A percentile compares a stretch with the other conserved stretches of the same genome.
Conservation (phyloP, 2,113 vertebrate genomes). For the Falcunculus frontatus region DNA sequence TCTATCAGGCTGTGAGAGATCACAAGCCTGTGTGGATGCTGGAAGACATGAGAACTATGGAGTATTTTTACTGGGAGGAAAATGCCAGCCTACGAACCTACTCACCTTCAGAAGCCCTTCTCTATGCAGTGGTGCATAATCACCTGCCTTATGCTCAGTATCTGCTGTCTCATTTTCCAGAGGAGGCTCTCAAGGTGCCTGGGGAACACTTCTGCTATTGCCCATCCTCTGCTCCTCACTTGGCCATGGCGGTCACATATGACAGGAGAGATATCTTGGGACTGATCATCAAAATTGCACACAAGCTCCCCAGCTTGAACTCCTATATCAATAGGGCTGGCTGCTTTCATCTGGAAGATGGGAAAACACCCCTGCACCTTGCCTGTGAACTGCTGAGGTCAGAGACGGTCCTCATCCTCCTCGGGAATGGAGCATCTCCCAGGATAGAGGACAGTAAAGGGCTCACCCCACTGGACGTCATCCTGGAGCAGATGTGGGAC, state of each 20-base stretch:
- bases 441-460: conserved; percentile 76
- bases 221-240: conserved; percentile 79
- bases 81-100: conserved; percentile 74
- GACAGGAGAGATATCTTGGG: conserved; percentile 81
- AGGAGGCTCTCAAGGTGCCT: conserved; percentile 80
- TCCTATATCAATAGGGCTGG: conserved; percentile 74
- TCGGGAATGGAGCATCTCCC: conserved; percentile 83
- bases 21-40: conserved; percentile 87
- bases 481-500: conserved; percentile 80
- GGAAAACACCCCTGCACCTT: conserved; percentile 81
- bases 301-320: conserved; percentile 67
- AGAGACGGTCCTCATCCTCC: conserved; percentile 78
- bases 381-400: conserved; percentile 83
- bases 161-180: conserved; percentile 77
- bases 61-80: conserved; percentile 82
- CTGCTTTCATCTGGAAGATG: conserved; percentile 78
- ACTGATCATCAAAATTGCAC: conserved; percentile 82
- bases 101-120: conserved; percentile 84
- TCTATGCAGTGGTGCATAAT: conserved; percentile 89
- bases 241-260: conserved; percentile 84
- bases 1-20: conserved; percentile 87
- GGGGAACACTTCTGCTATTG: conserved; percentile 84
- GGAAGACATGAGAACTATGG: conserved; percentile 89
- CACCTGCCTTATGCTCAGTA: conserved; percentile 83
- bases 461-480: conserved; percentile 80